phyloP scores from a whole-genome alignment of 2,888 invertebrate species.

The Chrysopilus asiliformis region DNA sequence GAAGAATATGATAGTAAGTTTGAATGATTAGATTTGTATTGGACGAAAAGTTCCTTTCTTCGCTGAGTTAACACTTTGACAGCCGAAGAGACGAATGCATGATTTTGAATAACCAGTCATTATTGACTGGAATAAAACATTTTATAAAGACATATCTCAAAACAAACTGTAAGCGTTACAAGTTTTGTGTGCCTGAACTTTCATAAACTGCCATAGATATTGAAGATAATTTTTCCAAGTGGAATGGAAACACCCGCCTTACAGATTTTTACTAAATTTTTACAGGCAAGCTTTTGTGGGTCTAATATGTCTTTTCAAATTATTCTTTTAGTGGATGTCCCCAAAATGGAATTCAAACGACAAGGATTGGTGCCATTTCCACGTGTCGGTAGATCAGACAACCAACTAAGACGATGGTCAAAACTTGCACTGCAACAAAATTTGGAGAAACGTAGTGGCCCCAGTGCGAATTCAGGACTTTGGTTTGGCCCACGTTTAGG shows the following conservation, averaged over 20 bases:
- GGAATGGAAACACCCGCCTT: no score
- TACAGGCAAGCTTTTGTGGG: no score
- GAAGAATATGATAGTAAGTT: slow-evolving; percentile 40
- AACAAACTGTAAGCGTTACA: no score
- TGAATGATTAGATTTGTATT: not conserved
- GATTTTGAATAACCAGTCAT: no score
- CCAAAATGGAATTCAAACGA: slow-evolving; percentile 27
- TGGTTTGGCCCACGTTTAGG: slow-evolving; percentile 60
- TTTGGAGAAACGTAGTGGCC: slow-evolving; percentile 29
- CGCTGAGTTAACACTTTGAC: no score
- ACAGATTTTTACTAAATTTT: no score
- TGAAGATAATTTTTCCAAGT: no score
- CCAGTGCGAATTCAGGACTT: slow-evolving; percentile 38
- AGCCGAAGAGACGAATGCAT: no score
- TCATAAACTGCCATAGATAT: no score
- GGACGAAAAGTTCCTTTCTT: not conserved
- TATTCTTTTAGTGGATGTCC: slow-evolving; percentile 23
- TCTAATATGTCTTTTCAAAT: not conserved
- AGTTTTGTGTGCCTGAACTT: no score
- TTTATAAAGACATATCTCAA: no score
- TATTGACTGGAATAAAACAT: no score
- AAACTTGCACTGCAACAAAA: slow-evolving; percentile 24
- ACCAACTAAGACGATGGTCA: slow-evolving; percentile 29
- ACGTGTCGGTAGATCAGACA: slow-evolving; percentile 35
- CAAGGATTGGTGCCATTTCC: slow-evolving; percentile 38